Base-by-base conservation (phyloP, 2,113 vertebrate genomes). In the Alosa alosa region DNA sequence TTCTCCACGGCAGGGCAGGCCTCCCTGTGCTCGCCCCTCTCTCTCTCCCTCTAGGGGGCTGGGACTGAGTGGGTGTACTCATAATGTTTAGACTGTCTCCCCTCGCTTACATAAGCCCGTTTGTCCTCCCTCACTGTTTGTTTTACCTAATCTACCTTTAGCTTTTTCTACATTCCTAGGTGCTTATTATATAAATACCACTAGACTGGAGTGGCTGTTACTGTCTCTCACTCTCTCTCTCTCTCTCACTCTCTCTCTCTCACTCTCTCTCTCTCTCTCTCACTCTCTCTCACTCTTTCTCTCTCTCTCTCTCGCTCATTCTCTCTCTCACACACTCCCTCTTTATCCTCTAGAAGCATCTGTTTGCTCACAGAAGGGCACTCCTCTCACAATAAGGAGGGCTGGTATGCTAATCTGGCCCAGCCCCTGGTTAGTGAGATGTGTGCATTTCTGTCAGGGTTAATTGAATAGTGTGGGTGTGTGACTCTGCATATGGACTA, bases 81-180 rank as follows among this genome's bases (percentile, higher is more conserved):
- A 92, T 91, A 90, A 93, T 92, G 94, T 95, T 94, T 94, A 92
- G 91, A 92, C 92, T 92, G 92, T 93, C 93, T 93, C 90, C 89
- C 91, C 88, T 88, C 49, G 88, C 90, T 94, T 94, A 92, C 88
- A 87, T 93, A 94, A 95, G 89, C 86, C 87, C 87, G 92, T 92
- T 90, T 89, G 90, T 91, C 90, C 52, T 81, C 85, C 83, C 68
- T 47, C 83, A 78, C 41, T 88, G 86, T 87, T 88, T 87, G 87
- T 90, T 92, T 91, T 85, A 91, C 92, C 90, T 87, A 90, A 92
- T 89, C 92, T 92, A 93, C 91, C 89, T 92, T 92, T 90, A 92
- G 91, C 88, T 87, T 92, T 89, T 86, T 86, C 88, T 88, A 81
- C 89, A 90, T 87, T 88, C 86, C 86, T 87, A 86, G 86, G 90